These are phyloP conservation scores for Trialeurodes vaporariorum DNA, from an alignment of 1,140 invertebrate species.

Conservation along the genomic window DNA sequence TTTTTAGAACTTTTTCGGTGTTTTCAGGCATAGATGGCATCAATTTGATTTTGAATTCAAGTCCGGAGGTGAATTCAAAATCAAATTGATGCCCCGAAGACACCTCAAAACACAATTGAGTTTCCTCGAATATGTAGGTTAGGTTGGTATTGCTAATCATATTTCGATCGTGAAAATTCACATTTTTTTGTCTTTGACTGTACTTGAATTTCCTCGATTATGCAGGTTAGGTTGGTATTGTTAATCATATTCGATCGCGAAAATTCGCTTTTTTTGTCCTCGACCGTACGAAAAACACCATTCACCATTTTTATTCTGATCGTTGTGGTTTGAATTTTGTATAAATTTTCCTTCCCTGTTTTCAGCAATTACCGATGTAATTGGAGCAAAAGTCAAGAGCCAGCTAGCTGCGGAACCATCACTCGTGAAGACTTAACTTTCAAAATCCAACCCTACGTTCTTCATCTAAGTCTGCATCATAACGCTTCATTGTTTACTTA, in stretches of 20 bases:
- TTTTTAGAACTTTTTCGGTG: too few species aligned
- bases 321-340: neutral
- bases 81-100: too few species aligned
- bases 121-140: too few species aligned
- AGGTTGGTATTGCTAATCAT: too few species aligned
- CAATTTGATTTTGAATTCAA: too few species aligned
- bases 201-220: neutral
- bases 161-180: too few species aligned
- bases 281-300: neutral
- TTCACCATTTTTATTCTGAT: neutral
- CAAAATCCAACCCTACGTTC: neutral
- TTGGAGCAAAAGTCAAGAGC: neutral
- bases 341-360: neutral
- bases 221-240: neutral
- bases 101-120: too few species aligned
- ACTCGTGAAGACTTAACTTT: neutral
- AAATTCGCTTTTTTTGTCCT: neutral
- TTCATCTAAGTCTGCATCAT: neutral
- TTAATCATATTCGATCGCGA: neutral
- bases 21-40: too few species aligned
- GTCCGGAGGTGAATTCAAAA: too few species aligned
- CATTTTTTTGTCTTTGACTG: neutral
- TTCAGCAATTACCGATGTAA: neutral
- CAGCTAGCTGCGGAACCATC: neutral
- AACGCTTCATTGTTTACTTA: too few species aligned